These are phyloP conservation scores for Psephotus haematonotus DNA, from an alignment of 2,113 vertebrate species.

Conservation along the genomic window DNA sequence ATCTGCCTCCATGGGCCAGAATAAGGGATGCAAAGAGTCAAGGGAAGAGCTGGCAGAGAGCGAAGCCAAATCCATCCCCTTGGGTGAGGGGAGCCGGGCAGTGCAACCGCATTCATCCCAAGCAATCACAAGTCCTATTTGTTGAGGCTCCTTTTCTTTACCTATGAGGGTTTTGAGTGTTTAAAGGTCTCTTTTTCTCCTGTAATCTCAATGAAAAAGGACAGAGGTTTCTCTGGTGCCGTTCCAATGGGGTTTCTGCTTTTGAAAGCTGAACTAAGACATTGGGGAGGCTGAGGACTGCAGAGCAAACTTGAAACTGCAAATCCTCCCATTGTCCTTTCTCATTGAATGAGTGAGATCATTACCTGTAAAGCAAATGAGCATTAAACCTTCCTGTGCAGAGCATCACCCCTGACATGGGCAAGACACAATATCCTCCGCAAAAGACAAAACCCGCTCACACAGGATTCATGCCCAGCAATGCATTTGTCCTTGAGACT, in stretches of 20 bases:
- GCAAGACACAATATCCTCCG: background rate
- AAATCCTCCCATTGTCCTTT: background rate
- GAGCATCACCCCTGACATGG: background rate
- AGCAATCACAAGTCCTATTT: rapidly evolving
- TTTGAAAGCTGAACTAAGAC: background rate
- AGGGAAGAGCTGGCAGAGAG: background rate
- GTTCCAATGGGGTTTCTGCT: background rate
- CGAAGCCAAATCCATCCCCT: background rate
- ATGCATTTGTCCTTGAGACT: background rate
- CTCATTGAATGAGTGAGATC: background rate
- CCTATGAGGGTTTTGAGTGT: background rate
- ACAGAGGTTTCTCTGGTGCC: background rate
- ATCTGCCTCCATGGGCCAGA: background rate
- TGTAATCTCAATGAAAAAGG: background rate
- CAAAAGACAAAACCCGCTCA: background rate
- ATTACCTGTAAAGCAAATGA: background rate
- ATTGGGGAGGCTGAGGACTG: background rate
- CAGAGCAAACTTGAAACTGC: background rate
- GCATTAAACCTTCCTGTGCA: background rate
- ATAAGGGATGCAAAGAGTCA: background rate
- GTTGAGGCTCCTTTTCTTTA: background rate
- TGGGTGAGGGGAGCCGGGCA: rapidly evolving
- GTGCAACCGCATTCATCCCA: no score
- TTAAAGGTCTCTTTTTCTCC: background rate
- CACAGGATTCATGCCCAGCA: background rate